phyloP scores from a whole-genome alignment of 2,797 vertebrate genomes.

The Malurus leucopterus region DNA sequence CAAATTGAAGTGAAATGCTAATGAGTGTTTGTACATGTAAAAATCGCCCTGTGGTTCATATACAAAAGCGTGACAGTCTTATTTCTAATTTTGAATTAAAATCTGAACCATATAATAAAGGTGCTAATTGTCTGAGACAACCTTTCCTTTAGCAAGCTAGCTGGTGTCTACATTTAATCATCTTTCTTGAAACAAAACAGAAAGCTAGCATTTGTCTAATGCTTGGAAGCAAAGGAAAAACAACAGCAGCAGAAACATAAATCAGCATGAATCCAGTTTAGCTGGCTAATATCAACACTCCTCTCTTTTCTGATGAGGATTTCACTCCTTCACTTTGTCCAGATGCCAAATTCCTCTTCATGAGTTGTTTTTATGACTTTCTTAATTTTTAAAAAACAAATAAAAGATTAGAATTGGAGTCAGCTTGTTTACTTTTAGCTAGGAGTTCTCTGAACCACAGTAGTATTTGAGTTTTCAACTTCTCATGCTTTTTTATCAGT shows the following conservation, averaged over 20 bases:
- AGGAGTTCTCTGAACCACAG: slow-evolving; percentile 44
- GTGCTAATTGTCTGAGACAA: slow-evolving; percentile 11
- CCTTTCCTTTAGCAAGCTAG: slow-evolving; percentile 14
- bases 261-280: background rate
- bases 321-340: background rate
- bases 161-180: background rate
- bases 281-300: slow-evolving; percentile 16
- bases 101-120: slow-evolving; percentile 23
- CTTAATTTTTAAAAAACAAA: slow-evolving; percentile 61
- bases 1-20: slow-evolving; percentile 53
- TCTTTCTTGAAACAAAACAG: slow-evolving; percentile 39
- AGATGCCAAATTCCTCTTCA: slow-evolving; percentile 6
- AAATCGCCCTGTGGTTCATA: slow-evolving; percentile 7
- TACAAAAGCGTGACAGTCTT: slow-evolving; percentile 8
- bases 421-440: slow-evolving; percentile 58
- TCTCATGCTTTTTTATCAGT: background rate
- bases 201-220: slow-evolving; percentile 15
- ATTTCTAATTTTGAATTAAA: slow-evolving; percentile 59
- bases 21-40: slow-evolving; percentile 58
- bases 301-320: slow-evolving; percentile 39
- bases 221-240: slow-evolving; percentile 22
- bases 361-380: slow-evolving; percentile 54
- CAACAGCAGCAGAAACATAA: slow-evolving; percentile 24
- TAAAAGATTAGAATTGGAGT: slow-evolving; percentile 51
- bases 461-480: slow-evolving; percentile 46